phyloP scores from a whole-genome alignment of 1,140 invertebrate species.

The Teleopsis dalmanni region DNA sequence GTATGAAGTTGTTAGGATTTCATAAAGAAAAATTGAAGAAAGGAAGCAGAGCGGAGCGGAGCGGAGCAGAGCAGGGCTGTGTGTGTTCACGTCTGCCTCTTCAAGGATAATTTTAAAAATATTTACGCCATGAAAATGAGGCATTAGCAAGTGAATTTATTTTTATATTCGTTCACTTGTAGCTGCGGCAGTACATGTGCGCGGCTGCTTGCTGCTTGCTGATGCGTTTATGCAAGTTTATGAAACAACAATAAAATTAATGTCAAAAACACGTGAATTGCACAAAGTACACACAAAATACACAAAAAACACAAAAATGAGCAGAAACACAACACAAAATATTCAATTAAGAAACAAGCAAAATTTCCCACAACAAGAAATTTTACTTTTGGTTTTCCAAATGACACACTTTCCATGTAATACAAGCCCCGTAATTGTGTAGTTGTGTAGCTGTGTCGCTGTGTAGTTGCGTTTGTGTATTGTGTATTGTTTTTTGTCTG shows the following conservation, averaged over 20 bases:
- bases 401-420: no score
- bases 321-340: constrained; percentile 4
- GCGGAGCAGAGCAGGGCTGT: no score
- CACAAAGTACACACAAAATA: constrained; percentile 6
- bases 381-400: not conserved
- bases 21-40: no score
- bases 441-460: no score
- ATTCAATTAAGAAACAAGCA: constrained; percentile 12
- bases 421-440: no score
- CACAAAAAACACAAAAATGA: constrained; percentile 8
- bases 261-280: constrained; percentile 12
- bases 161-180: not conserved
- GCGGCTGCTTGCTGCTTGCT: not conserved
- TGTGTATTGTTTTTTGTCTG: no score
- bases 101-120: constrained; percentile 6
- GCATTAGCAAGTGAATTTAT: not conserved
- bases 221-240: not conserved
- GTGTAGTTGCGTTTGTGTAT: no score
- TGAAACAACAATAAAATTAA: constrained; percentile 11
- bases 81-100: not conserved
- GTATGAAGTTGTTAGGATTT: no score
- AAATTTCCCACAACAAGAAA: constrained; percentile 5
- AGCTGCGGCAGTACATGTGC: not conserved
- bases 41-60: no score
- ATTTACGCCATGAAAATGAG: constrained; percentile 2